Evolutionary conservation across 1,140 invertebrate species (phyloP), one percentile per base, ranked within the genome.

Genomic region (Anadara kagoshimensis): DNA sequence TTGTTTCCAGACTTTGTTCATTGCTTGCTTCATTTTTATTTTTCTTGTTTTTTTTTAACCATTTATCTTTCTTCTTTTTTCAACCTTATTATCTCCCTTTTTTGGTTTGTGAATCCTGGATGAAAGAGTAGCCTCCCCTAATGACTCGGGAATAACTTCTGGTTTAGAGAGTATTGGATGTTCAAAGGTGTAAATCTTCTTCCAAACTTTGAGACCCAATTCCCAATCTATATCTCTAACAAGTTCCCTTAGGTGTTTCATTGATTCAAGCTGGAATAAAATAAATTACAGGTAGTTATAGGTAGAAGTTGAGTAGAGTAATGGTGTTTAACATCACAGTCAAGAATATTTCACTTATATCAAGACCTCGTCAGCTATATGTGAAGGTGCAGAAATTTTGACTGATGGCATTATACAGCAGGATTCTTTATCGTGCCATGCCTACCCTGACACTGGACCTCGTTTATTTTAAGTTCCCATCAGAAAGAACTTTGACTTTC

Each of bases 151-250:
- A 16, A 78, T 70, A 22, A 57, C 62, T n/a, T 72, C 78, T 22
- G 86, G 87, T 11, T n/a, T 44, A 26, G 76, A 20, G 11, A 72
- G 44, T n/a, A 88, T 79, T 11, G 78, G 76, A 66, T 85, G 80
- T 16, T 75, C 74, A 78, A 91, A 92, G 20, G 78, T 59, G 53
- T 81, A 87, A 11, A 90, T 73, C 44, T 83, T 56, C 62, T 86
- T 85, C 92, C 92, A 92, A 12, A 87, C 87, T 47, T 83, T 75
- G 1, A 92, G 74, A 43, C 84, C 82, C 58, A 86, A 86, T 43
- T 86, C 76, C 89, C 92, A 91, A 74, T 91, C 81, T 11, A 90
- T 75, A 47, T 84, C 76, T 16, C 79, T 66, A 7, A 90, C 88
- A 59, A 90, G 58, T 49, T 87, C 58, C 78, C 85, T 82, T 3